phyloP scores from a whole-genome alignment of 2,113 vertebrate genomes.

The Xenus cinereus region DNA sequence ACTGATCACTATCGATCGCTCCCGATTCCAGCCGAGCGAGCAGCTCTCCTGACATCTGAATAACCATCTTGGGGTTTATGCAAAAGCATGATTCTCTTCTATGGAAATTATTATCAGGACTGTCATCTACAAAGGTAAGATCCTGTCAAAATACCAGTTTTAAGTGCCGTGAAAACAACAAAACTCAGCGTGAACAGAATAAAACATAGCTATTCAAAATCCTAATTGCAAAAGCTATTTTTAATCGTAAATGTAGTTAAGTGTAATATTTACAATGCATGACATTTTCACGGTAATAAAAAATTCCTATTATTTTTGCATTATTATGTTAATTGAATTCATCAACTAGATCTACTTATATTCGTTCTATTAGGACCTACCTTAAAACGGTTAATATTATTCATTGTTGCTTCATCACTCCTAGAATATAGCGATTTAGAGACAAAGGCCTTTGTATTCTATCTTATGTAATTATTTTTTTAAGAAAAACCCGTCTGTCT shows the following conservation, averaged over 20 bases:
- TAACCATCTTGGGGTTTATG: neutral
- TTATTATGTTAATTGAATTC: constrained; percentile 14
- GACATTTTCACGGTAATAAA: neutral
- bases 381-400: neutral
- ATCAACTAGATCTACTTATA: neutral
- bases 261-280: neutral
- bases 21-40: neutral
- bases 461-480: neutral
- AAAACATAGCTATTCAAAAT: neutral
- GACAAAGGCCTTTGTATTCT: neutral
- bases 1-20: neutral
- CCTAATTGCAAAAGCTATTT: neutral
- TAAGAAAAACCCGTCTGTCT: neutral
- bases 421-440: neutral
- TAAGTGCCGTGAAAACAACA: neutral
- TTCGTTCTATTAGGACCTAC: neutral
- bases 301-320: neutral
- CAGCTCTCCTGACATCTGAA: neutral
- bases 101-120: neutral
- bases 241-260: neutral
- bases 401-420: neutral
- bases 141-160: neutral
- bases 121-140: neutral
- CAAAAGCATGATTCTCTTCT: neutral
- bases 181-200: neutral